Conservation (phyloP, 2,888 invertebrate species). For the Anarsia innoxiella region DNA sequence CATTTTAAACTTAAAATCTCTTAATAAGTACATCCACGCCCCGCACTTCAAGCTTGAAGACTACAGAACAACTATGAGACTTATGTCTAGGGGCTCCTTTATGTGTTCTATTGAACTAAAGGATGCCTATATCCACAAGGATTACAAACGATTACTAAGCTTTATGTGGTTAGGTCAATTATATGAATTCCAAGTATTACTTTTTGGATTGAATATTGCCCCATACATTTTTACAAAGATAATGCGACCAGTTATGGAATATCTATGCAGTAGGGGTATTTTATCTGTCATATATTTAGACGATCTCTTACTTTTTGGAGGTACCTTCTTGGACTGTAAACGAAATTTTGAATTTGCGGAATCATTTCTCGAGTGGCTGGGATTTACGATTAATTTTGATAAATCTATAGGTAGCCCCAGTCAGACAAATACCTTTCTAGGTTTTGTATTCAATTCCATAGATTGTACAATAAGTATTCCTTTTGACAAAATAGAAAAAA, state of each 20-base stretch:
- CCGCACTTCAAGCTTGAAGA: constrained; percentile 1
- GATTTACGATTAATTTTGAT: background rate
- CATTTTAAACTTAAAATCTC: constrained; percentile 3
- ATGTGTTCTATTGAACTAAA: background rate
- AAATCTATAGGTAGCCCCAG: background rate
- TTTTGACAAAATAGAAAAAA: background rate
- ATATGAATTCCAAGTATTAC: background rate
- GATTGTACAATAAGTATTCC: background rate
- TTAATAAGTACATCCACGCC: background rate
- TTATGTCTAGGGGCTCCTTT: background rate
- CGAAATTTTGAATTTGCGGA: background rate
- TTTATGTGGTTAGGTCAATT: background rate
- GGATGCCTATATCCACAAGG: constrained; percentile 4
- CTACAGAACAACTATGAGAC: background rate
- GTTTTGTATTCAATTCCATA: background rate
- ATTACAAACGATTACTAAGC: too few relatives aligned
- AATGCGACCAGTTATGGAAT: background rate
- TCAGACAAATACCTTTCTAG: background rate
- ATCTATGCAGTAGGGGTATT: background rate
- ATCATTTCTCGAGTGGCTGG: background rate
- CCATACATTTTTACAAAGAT: background rate
- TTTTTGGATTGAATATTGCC: background rate
- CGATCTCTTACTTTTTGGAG: background rate
- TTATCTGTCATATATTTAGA: background rate
- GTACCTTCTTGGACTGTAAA: background rate